Evolutionary conservation across 2,888 invertebrate species (phyloP).

Genomic region (Drosophila longiperda): DNA sequence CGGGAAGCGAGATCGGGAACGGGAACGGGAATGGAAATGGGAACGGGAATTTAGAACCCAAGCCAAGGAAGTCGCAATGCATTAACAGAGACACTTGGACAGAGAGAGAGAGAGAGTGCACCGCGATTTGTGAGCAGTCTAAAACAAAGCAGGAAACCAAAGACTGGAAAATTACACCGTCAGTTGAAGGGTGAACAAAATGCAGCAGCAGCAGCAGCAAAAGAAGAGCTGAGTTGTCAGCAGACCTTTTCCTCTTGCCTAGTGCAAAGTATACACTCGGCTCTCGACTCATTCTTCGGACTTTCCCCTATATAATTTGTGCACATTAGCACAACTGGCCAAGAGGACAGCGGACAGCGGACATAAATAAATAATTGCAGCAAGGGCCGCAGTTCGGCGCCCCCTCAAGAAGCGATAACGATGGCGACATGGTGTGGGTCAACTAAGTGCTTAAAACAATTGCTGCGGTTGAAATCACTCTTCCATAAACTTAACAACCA

Average conservation of each 20-base stretch:
- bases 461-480: slow-evolving; percentile 68
- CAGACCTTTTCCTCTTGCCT: slow-evolving; percentile 50
- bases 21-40: slow-evolving; percentile 21
- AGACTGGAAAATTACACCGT: slow-evolving; percentile 76
- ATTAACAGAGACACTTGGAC: slow-evolving; percentile 61
- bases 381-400: slow-evolving; percentile 63
- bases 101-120: slow-evolving; percentile 7
- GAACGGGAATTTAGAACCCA: slow-evolving; percentile 24
- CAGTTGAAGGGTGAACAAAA: slow-evolving; percentile 13
- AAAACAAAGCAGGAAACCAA: slow-evolving; percentile 78
- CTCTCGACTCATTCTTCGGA: slow-evolving; percentile 10
- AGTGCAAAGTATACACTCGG: slow-evolving; percentile 39
- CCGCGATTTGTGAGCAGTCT: slow-evolving; percentile 50
- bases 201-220: neutral
- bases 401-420: slow-evolving; percentile 23
- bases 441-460: slow-evolving; percentile 64
- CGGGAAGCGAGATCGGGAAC: slow-evolving; percentile 10
- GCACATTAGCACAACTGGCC: slow-evolving; percentile 71
- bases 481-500: slow-evolving; percentile 68
- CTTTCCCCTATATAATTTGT: slow-evolving; percentile 68
- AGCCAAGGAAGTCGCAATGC: slow-evolving; percentile 73
- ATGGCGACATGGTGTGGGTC: slow-evolving; percentile 65
- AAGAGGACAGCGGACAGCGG: slow-evolving; percentile 5
- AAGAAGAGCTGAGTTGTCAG: slow-evolving; percentile 31
- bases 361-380: slow-evolving; percentile 64